These are phyloP conservation scores for Cherax destructor DNA, from an alignment of 1,140 invertebrate genomes.

Conservation along the genomic window DNA sequence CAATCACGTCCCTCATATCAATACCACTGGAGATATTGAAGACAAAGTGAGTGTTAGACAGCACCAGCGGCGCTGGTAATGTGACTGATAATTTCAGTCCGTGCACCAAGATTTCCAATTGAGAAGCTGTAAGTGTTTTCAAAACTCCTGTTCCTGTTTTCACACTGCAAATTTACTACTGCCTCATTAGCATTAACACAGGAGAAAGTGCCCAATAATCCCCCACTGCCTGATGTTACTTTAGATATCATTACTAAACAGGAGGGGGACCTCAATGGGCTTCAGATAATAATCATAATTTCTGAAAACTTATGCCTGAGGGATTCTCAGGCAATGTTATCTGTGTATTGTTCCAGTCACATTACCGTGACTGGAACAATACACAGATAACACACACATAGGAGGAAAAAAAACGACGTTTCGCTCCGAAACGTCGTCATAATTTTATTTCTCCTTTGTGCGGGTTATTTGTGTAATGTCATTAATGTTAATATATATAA, in stretches of 20 bases:
- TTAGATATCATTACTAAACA: conserved; percentile 83
- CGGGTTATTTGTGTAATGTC: too few species aligned
- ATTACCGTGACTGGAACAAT: too few species aligned
- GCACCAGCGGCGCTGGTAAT: conserved; percentile 28
- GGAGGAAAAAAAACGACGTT: too few species aligned
- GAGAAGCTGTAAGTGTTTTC: conserved; percentile 74
- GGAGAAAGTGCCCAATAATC: conserved; percentile 83
- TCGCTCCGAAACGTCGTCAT: too few species aligned
- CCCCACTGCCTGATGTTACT: conserved; percentile 87
- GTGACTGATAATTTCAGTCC: conserved; percentile 65
- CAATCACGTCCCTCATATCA: conserved; percentile 51
- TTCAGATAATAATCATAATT: conserved; percentile 91
- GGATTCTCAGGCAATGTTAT: conserved; percentile 60
- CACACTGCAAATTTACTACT: conserved; percentile 75
- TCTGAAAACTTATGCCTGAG: conserved; percentile 84
- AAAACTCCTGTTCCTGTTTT: conserved; percentile 74
- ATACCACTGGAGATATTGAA: conserved; percentile 48
- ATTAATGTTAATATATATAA: too few species aligned
- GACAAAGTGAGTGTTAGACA: conserved; percentile 29
- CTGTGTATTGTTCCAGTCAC: too few species aligned
- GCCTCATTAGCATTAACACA: conserved; percentile 87
- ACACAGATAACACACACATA: too few species aligned
- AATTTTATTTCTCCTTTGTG: too few species aligned
- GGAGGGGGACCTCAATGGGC: conserved; percentile 88
- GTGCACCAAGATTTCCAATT: conserved; percentile 73